Conservation (phyloP, 1,140 invertebrate genomes). For the Solenopsis fugax region DNA sequence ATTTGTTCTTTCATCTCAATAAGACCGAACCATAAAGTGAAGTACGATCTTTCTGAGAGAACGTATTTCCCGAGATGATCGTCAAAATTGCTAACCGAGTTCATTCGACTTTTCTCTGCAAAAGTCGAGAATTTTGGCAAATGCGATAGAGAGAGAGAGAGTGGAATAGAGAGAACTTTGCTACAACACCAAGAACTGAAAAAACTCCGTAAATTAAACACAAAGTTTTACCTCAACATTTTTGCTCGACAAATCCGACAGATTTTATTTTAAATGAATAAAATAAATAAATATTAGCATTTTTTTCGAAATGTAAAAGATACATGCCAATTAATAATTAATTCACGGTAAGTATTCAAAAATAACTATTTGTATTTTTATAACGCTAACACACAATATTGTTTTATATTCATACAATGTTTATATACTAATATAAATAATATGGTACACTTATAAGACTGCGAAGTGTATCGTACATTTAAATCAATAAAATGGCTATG, state of each 20-base stretch:
- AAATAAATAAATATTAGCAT: neutral
- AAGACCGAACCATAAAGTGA: slow-evolving; percentile 41
- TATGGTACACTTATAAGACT: too few species aligned
- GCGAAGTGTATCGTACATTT: too few species aligned
- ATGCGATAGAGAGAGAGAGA: slow-evolving; percentile 1
- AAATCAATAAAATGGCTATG: too few species aligned
- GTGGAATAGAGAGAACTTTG: slow-evolving; percentile 26
- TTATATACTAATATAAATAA: neutral
- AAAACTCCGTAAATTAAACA: slow-evolving; percentile 16
- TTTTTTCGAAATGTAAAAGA: neutral
- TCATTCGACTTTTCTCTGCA: slow-evolving; percentile 38
- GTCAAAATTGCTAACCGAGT: slow-evolving; percentile 44
- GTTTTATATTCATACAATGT: neutral
- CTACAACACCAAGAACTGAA: slow-evolving; percentile 16
- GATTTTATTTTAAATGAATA: neutral
- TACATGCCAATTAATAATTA: slow-evolving; percentile 13
- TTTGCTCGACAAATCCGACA: neutral
- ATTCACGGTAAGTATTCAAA: neutral
- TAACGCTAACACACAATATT: neutral
- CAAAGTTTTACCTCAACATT: slow-evolving; percentile 6
- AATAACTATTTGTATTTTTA: neutral
- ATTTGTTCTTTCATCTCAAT: slow-evolving; percentile 11
- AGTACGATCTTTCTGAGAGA: slow-evolving; percentile 14
- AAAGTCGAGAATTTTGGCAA: slow-evolving; percentile 56
- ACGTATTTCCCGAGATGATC: neutral